Evolutionary conservation across 1,140 invertebrate species (phyloP).

Genomic region (Platorchestia sp.): DNA sequence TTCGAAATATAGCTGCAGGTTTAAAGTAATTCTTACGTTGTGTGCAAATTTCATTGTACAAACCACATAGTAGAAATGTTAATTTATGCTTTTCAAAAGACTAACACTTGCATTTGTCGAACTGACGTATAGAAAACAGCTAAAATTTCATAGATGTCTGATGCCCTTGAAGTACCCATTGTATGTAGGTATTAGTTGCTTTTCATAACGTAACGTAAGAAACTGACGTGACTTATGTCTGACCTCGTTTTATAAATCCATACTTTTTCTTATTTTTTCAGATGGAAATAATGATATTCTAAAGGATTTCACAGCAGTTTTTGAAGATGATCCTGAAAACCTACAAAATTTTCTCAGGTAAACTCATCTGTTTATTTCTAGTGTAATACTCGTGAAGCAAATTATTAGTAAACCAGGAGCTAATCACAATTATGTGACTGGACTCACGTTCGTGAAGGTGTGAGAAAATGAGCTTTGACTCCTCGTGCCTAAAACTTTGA

Average conservation of each 20-base stretch:
- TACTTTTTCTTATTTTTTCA: background rate
- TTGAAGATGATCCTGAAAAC: conserved; percentile 34
- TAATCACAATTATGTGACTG: too few relatives aligned
- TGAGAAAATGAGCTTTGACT: too few relatives aligned
- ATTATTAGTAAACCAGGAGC: too few relatives aligned
- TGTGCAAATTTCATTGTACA: too few relatives aligned
- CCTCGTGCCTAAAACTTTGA: too few relatives aligned
- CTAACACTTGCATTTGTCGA: too few relatives aligned
- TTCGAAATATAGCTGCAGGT: background rate
- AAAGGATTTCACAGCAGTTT: conserved; percentile 39
- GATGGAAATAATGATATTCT: conserved; percentile 34
- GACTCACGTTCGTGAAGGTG: too few relatives aligned
- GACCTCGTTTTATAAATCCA: background rate
- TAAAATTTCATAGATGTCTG: too few relatives aligned
- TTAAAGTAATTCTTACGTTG: background rate
- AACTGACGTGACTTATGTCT: background rate
- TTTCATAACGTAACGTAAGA: background rate
- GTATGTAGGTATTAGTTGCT: background rate
- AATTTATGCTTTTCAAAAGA: too few relatives aligned
- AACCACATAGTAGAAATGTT: too few relatives aligned
- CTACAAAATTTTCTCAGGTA: conserved; percentile 51
- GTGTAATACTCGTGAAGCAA: background rate
- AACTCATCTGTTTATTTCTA: background rate
- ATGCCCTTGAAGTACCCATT: too few relatives aligned
- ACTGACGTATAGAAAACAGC: too few relatives aligned